Evolutionary conservation across 2,888 invertebrate genomes (phyloP).

Genomic region (Eumerus sabulonum): DNA sequence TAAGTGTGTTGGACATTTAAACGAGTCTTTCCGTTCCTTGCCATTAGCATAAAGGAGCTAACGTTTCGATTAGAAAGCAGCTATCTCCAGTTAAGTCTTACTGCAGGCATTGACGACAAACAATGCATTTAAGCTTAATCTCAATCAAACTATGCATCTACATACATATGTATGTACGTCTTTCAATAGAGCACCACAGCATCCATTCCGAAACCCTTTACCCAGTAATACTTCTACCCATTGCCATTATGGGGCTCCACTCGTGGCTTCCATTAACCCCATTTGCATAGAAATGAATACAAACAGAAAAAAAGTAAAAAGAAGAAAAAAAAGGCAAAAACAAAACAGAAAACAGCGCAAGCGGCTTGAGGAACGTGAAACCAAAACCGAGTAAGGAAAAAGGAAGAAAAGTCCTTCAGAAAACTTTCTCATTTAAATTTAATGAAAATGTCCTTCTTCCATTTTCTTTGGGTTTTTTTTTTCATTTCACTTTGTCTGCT

Average conservation of each 20-base stretch:
- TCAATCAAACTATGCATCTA: not conserved
- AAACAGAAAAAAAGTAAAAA: conserved; percentile 26
- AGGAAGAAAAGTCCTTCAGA: conserved; percentile 47
- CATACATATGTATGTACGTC: too few relatives aligned
- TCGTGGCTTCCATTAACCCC: conserved; percentile 56
- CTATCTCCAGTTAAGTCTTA: too few relatives aligned
- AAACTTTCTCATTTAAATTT: conserved; percentile 69
- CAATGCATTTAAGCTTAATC: not conserved
- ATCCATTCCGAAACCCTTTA: conserved; percentile 48
- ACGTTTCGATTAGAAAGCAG: too few relatives aligned
- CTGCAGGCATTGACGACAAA: too few relatives aligned
- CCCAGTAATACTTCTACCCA: conserved; percentile 17
- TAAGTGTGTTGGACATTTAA: too few relatives aligned
- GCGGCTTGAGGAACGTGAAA: conserved; percentile 54
- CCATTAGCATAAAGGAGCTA: too few relatives aligned
- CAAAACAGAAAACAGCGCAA: conserved; percentile 52
- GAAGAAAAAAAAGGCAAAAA: conserved; percentile 25
- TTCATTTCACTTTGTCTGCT: conserved; percentile 12
- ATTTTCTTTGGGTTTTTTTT: conserved; percentile 48
- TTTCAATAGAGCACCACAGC: not conserved
- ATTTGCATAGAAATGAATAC: conserved; percentile 64
- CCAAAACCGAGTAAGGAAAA: conserved; percentile 31
- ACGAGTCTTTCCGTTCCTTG: too few relatives aligned
- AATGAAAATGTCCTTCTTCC: conserved; percentile 69
- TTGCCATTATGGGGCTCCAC: conserved; percentile 12